phyloP scores from a whole-genome alignment of 2,797 vertebrate species.

The Huso huso region DNA sequence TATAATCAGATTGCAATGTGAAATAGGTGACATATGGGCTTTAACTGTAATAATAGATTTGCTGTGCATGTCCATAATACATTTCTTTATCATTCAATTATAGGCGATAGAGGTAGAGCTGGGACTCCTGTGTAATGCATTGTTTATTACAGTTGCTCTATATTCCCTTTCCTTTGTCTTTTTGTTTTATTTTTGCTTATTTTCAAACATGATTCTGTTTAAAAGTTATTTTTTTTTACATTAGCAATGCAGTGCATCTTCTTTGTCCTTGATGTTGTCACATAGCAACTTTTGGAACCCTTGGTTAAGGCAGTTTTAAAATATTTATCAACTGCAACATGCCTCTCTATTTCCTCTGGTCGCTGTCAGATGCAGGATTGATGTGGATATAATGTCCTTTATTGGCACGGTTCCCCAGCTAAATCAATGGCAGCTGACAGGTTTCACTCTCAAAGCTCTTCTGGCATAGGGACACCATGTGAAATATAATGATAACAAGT shows the following conservation, averaged over 20 bases:
- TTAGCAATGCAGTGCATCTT: constrained; percentile 29
- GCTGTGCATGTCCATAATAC: too few species aligned
- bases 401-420: constrained; percentile 22
- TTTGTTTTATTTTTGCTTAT: too few species aligned
- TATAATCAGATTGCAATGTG: too few species aligned
- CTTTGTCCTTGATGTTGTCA: constrained; percentile 31
- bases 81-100: too few species aligned
- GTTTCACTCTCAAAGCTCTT: constrained; percentile 20
- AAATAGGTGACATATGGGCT: too few species aligned
- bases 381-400: constrained; percentile 28
- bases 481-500: constrained; percentile 29
- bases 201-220: too few species aligned
- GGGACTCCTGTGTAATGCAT: too few species aligned
- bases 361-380: constrained; percentile 19
- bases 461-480: constrained; percentile 14
- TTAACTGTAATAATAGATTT: too few species aligned
- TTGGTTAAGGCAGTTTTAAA: constrained; percentile 38
- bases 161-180: too few species aligned
- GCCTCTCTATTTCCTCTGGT: constrained; percentile 29
- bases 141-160: too few species aligned
- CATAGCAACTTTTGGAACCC: constrained; percentile 35
- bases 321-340: constrained; percentile 44
- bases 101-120: too few species aligned
- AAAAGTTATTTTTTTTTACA: not conserved
- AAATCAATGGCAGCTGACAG: constrained; percentile 23